Evolutionary conservation across 2,113 vertebrate genomes (phyloP), one percentile per base, ranked within the genome.

Genomic region (Setophaga petechia): DNA sequence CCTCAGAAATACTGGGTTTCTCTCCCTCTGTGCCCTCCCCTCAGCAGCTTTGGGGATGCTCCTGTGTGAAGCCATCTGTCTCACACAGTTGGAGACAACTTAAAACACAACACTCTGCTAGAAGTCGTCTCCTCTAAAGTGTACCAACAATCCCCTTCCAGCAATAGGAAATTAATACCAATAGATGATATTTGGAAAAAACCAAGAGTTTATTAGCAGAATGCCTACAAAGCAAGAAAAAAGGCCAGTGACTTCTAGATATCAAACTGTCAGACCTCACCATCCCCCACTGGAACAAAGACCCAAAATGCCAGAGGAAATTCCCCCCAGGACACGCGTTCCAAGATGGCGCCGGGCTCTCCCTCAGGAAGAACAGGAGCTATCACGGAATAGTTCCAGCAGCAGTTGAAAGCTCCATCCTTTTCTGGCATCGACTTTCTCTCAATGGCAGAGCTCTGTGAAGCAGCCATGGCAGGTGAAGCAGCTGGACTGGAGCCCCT

Each of bases 391-490:
- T 22, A n/a, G 55, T n/a, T n/a, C 55, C 19, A n/a, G 20, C 20
- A 57, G 31, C 55, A 22, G 54, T n/a, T n/a, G 55, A n/a, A 57
- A 15, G 55, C 9, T n/a, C 12, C 3, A 8, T 22, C 20, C 55
- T 22, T 21, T 4, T n/a, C 55, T 9, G 3, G 31, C 12, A 0
- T n/a, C 3, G 5, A n/a, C 55, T 10, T 57, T 57, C 20, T 57
- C 55, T 20, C 31, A 57, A 1, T 57, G 31, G 20, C 55, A n/a
- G 31, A 57, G 55, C 31, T 57, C 31, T 5, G 9, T 12, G 31
- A 31, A 57, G 30, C 8, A 12, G 30, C 30, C 54, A 57, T 5
- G 4, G 55, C 55, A 22, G 31, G 20, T n/a, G 55, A 57, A n/a
- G 20, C 55, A 54, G 52, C 28, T 54, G 52, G 28, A 28, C 52